Percentiles rank a stretch among this genome's conserved stretches.
phyloP scores from a whole-genome alignment of 2,113 vertebrate genomes.

The Ptilorrhoa leucosticta region DNA sequence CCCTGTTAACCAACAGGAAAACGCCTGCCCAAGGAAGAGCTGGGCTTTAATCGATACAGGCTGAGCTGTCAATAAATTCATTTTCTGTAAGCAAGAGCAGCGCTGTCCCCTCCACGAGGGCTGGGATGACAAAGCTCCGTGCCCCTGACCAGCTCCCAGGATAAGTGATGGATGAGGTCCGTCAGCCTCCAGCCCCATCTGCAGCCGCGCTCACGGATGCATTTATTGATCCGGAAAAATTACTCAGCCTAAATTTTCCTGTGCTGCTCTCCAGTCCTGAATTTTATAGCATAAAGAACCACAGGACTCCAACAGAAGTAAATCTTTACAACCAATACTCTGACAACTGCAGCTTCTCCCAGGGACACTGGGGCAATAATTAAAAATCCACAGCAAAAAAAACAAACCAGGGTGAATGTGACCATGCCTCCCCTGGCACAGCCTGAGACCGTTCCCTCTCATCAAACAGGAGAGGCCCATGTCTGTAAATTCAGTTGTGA shows the following conservation, averaged over 20 bases:
- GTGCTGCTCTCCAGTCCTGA: neutral
- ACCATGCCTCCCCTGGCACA: neutral
- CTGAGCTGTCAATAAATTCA: neutral
- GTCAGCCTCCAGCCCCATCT: neutral
- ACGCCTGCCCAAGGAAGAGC: neutral
- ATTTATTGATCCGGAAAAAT: neutral
- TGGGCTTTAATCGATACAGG: neutral
- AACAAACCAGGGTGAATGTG: neutral
- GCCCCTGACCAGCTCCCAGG: neutral
- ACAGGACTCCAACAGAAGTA: neutral
- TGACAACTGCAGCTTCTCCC: slow-evolving; percentile 15
- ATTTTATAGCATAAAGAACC: neutral
- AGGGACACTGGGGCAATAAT: slow-evolving; percentile 16
- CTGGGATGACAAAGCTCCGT: neutral
- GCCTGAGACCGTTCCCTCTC: neutral
- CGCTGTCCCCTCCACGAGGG: neutral
- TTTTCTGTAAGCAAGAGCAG: neutral
- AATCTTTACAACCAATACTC: slow-evolving; percentile 21
- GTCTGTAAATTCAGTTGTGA: neutral
- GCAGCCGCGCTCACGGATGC: neutral
- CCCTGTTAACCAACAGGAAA: neutral
- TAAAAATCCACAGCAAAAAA: slow-evolving; percentile 37
- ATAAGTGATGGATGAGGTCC: neutral
- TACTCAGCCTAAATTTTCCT: neutral
- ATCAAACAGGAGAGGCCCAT: neutral